Percentiles rank a stretch among this genome's conserved stretches.
phyloP scores from a whole-genome alignment of 2,113 vertebrate genomes.

The Scytalopus superciliaris region DNA sequence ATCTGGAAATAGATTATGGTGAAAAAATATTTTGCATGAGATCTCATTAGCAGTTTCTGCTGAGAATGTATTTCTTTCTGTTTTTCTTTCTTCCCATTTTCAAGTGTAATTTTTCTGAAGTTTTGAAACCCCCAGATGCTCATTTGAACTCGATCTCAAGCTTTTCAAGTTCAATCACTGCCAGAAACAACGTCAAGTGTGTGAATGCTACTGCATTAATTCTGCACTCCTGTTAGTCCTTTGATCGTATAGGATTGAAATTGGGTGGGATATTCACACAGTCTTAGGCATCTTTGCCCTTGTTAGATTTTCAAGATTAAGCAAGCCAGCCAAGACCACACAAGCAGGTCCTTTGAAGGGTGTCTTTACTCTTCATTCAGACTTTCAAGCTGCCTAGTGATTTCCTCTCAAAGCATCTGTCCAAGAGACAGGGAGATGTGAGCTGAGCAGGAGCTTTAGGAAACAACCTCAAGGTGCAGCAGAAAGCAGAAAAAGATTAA shows the following conservation, averaged over 20 bases:
- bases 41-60: slow-evolving; percentile 51
- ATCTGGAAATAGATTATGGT: neutral
- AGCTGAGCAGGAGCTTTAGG: neutral
- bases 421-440: neutral
- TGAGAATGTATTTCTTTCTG: slow-evolving; percentile 19
- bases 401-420: slow-evolving; percentile 3
- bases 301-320: slow-evolving; percentile 26
- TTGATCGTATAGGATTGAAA: neutral
- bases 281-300: neutral
- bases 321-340: slow-evolving; percentile 7
- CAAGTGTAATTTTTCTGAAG: slow-evolving; percentile 46
- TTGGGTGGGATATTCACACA: neutral
- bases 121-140: slow-evolving; percentile 38
- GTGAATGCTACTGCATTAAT: slow-evolving; percentile 11
- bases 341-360: slow-evolving; percentile 15
- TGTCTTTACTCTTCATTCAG: neutral
- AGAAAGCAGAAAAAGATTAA: neutral
- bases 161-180: slow-evolving; percentile 31
- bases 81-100: slow-evolving; percentile 4
- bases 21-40: slow-evolving; percentile 14
- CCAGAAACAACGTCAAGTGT: neutral
- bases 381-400: slow-evolving; percentile 6
- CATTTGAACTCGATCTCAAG: slow-evolving; percentile 35
- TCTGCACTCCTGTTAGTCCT: neutral
- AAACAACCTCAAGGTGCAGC: neutral